phyloP scores from a whole-genome alignment of 2,888 invertebrate genomes.

The Himalopsyche japonica region DNA sequence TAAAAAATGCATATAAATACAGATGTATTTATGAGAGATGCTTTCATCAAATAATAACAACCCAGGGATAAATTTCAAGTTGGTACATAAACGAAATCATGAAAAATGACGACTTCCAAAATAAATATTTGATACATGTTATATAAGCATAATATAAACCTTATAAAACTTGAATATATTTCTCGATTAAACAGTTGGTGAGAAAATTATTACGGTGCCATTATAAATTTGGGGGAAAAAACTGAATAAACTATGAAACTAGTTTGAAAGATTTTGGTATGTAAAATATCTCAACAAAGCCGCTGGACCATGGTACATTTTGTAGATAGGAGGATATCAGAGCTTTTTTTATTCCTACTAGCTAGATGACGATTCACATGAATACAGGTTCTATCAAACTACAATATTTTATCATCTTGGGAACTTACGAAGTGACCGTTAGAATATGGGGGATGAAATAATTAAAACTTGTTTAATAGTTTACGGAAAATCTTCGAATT shows the following conservation, averaged over 20 bases:
- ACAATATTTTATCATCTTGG: conserved; percentile 17
- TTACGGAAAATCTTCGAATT: not conserved
- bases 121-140: not conserved
- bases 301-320: conserved; percentile 23
- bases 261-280: conserved; percentile 14
- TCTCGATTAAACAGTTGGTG: not conserved
- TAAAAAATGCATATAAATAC: too few species aligned
- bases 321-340: conserved; percentile 15
- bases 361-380: conserved; percentile 20
- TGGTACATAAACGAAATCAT: too few species aligned
- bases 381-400: conserved; percentile 18
- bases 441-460: not conserved
- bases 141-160: not conserved
- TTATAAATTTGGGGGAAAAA: conserved; percentile 25
- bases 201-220: not conserved
- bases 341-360: conserved; percentile 11
- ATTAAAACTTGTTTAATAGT: not conserved
- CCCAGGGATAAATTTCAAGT: too few species aligned
- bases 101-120: not conserved
- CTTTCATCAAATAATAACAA: too few species aligned
- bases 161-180: not conserved
- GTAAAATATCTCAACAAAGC: conserved; percentile 17
- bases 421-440: not conserved
- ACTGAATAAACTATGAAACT: conserved; percentile 21
- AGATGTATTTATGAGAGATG: too few species aligned